These are phyloP conservation scores for Muntiacus muntjak DNA, from an alignment of 2,113 vertebrate species.

Conservation along the genomic window DNA sequence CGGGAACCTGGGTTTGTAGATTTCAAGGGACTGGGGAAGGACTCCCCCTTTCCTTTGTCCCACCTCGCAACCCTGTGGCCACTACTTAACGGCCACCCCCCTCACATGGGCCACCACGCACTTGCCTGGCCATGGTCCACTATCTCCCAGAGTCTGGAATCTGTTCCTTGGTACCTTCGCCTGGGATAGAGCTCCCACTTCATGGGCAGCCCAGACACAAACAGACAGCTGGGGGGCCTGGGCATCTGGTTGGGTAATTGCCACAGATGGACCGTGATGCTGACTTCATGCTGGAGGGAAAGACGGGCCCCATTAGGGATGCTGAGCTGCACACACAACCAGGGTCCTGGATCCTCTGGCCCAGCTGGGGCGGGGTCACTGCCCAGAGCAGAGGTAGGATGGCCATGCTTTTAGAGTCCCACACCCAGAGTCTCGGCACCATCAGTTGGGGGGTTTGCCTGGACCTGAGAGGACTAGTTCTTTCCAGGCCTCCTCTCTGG, in stretches of 20 bases:
- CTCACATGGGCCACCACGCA: not conserved
- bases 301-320: not conserved
- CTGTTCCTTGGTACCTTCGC: rapidly evolving
- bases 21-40: not conserved
- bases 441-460: not conserved
- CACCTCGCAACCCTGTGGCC: not conserved
- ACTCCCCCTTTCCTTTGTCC: too few relatives aligned
- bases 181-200: not conserved
- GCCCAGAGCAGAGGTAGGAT: not conserved
- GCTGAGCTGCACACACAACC: not conserved
- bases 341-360: not conserved
- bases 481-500: not conserved
- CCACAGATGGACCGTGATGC: not conserved
- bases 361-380: not conserved
- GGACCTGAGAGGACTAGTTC: not conserved
- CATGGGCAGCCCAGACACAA: not conserved
- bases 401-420: not conserved
- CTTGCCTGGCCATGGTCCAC: not conserved
- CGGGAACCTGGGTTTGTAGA: not conserved
- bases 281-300: not conserved
- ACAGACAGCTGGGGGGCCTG: rapidly evolving
- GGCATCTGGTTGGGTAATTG: rapidly evolving
- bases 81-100: rapidly evolving
- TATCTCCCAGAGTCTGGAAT: not conserved
- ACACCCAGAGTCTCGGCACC: not conserved